Base-by-base conservation (phyloP, 2,797 vertebrate genomes). In the Sternotherus odoratus region DNA sequence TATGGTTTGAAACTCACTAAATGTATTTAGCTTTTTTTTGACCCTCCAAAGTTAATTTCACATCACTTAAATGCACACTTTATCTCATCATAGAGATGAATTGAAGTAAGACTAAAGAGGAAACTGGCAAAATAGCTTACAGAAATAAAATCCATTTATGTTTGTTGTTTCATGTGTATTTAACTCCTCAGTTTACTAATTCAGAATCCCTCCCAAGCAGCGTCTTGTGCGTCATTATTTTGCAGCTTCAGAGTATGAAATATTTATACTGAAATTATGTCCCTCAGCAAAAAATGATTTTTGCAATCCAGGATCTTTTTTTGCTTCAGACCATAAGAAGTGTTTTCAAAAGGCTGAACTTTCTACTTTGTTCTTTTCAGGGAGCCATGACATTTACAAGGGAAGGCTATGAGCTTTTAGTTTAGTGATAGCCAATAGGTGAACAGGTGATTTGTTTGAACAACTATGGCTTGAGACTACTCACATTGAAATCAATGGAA, bases 11-110 rank as follows among this genome's bases (percentile, higher is more conserved):
- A 91, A 56, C 87, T 26, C 74, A 78, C 8, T 91, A 69, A 28
- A 75, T 72, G 17, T 30, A 93, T 83, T 78, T 23, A 87, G 15
- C 10, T 93, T 83, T 86, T 85, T 89, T 96, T 87, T 90, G 77
- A n/a, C 12, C 87, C 53, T 86, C 50, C 88, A 75, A 95, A 91
- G 16, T 87, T 95, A 84, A 91, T 72, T 28, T 60, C 81, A 33
- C 23, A 74, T 77, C 33, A 79, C 81, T 95, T 86, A 83, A 89
- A 50, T 39, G 10, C 21, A 85, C 1, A 17, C 26, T 51, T 93
- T 94, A 89, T 88, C 60, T 77, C 82, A 15, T 48, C 12, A 48
- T 78, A 79, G 83, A 63, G 77, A 21, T 60, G 10, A 56, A 92
- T 82, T 93, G 66, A 88, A 86, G 24, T 86, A 89, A 88, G 69